Base-by-base conservation (phyloP, 2,888 invertebrate species). In the Gari tellinella region DNA sequence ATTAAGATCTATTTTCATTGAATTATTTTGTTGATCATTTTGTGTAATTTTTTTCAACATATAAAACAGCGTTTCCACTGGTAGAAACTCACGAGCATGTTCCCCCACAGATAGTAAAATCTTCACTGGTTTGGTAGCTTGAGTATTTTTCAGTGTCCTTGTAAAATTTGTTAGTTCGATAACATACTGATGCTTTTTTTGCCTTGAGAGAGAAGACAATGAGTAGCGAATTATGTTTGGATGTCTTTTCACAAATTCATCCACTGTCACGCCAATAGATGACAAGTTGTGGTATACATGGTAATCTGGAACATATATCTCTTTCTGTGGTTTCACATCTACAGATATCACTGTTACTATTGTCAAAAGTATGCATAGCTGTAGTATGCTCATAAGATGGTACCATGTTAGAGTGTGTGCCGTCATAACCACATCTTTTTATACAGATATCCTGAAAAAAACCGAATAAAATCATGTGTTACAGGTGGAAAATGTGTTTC, bases 31-130 rank as follows among this genome's bases (percentile, higher is more conserved):
- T 51, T 15, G 85, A 80, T 52, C 78, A 86, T 31, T 53, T 10
- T 17, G 8, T 1, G 15, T 19, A 14, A 19, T 15, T 12, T 31
- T 21, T 37, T 21, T 43, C 15, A 91, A 40, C 3, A 91, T 65
- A 57, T 82, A 69, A 58, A 90, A 84, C 75, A 89, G 72, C 40
- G 87, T 86, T 64, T 91, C 91, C 12, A 90, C 80, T 25, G 91
- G 91, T 17, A 91, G 79, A 73, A 90, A 91, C 67, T 91, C 91
- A 52, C 91, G 81, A 7, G 91, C 90, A 86, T 91, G 91, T 79
- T 90, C 91, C 12, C 91, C 91, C 80, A 83, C 90, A 7, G 90
- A 89, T 7, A 91, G 63, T 21, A 91, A 77, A 14, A 91, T 60
- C 64, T 83, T 87, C 1, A 87, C 74, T 31, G 31, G 31, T 73